A percentile compares a stretch with the other conserved stretches of the same genome.
phyloP scores from a whole-genome alignment of 1,140 invertebrate genomes.

The Onthophagus taurus region DNA sequence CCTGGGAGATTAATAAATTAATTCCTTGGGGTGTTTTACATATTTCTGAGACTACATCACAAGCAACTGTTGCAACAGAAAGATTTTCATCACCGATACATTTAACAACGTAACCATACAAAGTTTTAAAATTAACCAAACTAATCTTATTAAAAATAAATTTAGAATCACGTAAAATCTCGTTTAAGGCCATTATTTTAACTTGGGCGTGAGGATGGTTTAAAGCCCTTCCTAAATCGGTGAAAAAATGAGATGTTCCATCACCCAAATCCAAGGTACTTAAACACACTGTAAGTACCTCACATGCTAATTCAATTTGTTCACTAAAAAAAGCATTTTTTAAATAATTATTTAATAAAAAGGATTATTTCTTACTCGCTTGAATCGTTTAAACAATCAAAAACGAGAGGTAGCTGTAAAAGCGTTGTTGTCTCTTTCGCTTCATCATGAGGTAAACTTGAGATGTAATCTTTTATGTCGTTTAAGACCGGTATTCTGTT shows the following conservation, averaged over 20 bases:
- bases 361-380: slow-evolving; percentile 31
- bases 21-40: slow-evolving; percentile 38
- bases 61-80: slow-evolving; percentile 47
- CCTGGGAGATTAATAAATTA: slow-evolving; percentile 39
- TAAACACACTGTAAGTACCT: slow-evolving; percentile 48
- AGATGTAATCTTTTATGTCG: slow-evolving; percentile 37
- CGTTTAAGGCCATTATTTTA: slow-evolving; percentile 44
- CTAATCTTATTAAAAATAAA: slow-evolving; percentile 24
- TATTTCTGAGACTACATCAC: slow-evolving; percentile 45
- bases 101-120: slow-evolving; percentile 44
- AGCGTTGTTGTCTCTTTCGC: slow-evolving; percentile 27
- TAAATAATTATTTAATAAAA: slow-evolving; percentile 11
- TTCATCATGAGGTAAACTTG: slow-evolving; percentile 32
- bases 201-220: slow-evolving; percentile 43
- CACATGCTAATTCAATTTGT: slow-evolving; percentile 45
- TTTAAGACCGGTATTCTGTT: slow-evolving; percentile 35
- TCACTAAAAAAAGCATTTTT: slow-evolving; percentile 32
- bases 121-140: slow-evolving; percentile 36
- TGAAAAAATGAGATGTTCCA: slow-evolving; percentile 38
- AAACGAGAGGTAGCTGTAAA: slow-evolving; percentile 36
- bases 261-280: slow-evolving; percentile 43
- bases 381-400: slow-evolving; percentile 38
- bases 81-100: slow-evolving; percentile 50
- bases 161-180: slow-evolving; percentile 35
- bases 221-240: slow-evolving; percentile 44